A percentile compares a stretch with the other conserved stretches of the same genome.
These are phyloP conservation scores for Leptinotarsa rubiginosa DNA, from an alignment of 2,888 invertebrate genomes.

Conservation along the genomic window DNA sequence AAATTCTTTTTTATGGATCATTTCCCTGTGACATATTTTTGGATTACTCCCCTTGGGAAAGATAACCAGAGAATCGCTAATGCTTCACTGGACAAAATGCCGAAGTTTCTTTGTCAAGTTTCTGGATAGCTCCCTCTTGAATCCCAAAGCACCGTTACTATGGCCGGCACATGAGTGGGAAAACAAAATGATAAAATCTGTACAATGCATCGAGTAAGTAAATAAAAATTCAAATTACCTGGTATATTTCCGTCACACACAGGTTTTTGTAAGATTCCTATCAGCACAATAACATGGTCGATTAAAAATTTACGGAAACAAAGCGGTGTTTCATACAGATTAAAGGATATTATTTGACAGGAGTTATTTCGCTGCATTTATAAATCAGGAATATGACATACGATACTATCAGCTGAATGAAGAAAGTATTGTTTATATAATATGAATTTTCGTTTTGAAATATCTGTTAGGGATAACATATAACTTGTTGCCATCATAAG, in stretches of 20 bases:
- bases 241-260: not conserved
- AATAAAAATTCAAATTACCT: constrained; percentile 19
- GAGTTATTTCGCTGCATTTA: not conserved
- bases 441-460: too few species aligned
- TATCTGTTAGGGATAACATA: too few species aligned
- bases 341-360: constrained; percentile 2
- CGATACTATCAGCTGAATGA: too few species aligned
- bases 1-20: not conserved
- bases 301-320: constrained; percentile 33
- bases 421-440: too few species aligned
- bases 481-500: too few species aligned
- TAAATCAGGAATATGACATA: too few species aligned
- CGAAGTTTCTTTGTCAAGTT: not conserved
- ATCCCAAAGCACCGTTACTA: not conserved
- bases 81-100: not conserved
- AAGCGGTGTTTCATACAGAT: constrained; percentile 14
- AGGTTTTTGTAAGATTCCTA: not conserved
- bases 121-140: not conserved
- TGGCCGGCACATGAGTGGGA: not conserved
- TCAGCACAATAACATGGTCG: constrained; percentile 24
- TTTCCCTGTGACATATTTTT: not conserved
- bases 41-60: not conserved
- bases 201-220: not conserved
- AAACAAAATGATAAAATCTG: constrained; percentile 10
- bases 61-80: not conserved